Base-by-base conservation (phyloP, 2,797 vertebrate genomes). In the Babyrousa celebensis region DNA sequence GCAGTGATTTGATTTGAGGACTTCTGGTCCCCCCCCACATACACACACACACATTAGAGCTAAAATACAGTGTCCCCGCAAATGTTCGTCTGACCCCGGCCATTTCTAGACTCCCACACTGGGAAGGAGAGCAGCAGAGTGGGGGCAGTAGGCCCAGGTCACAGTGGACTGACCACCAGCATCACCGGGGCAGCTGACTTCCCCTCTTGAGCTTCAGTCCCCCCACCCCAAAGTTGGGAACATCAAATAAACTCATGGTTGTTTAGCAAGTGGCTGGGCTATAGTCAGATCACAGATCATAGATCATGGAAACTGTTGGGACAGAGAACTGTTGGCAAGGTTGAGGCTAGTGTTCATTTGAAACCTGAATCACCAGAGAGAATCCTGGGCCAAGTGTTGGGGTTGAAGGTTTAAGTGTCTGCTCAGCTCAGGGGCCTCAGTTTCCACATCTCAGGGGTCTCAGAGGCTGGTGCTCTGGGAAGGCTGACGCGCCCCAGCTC, bases 151-250 rank as follows among this genome's bases (percentile, higher is more conserved):
- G 20, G 56, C 68, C 52, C 32, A 36, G 67, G n/a, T 88, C 29
- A 12, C 60, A n/a, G 18, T 17, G 23, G 29, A 40, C 25, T 72
- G n/a, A 56, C 16, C 56, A 60, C 60, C 27, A 15, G 5, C 4
- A 27, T 60, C 65, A 36, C 70, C 40, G 48, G 29, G 48, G n/a
- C 67, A 29, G 75, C 5, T 21, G 17, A 71, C 2, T 43, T 25
- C 25, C 54, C 36, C 5, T 5, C 4, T 20, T 20, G 70, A 56
- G 70, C 43, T 75, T 95, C 36, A 3, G 18, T 23, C 5, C 54
- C 16, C 2, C 15, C 0, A 52, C 11, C n/a, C 4, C 9, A 40
- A 60, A 32, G 67, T 12, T 0, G 1, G 25, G 52, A 70, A 29
- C 20, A 62, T 54, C 21, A 62, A 36, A 88, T 15, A 36, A 79